These are phyloP conservation scores for Acinonyx jubatus DNA, from an alignment of 2,113 vertebrate genomes.

Conservation along the genomic window DNA sequence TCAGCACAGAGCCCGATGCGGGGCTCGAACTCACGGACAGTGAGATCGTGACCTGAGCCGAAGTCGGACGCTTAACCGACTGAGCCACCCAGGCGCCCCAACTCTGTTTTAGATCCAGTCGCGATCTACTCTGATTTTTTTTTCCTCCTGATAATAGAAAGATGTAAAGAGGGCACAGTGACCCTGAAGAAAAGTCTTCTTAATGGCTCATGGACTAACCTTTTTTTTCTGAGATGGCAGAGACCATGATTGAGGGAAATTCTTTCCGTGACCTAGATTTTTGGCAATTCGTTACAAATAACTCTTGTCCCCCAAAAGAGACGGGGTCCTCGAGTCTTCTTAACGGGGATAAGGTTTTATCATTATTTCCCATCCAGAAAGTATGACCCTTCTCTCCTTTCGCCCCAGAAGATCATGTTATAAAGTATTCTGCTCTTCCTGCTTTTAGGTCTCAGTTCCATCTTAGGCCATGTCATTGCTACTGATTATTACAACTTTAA, in stretches of 20 bases:
- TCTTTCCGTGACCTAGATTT: neutral
- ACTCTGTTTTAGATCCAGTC: neutral
- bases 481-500: neutral
- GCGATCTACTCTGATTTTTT: neutral
- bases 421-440: neutral
- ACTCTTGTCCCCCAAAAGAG: neutral
- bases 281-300: neutral
- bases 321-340: neutral
- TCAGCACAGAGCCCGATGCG: too few species aligned
- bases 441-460: neutral
- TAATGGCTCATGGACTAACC: neutral
- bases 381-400: neutral
- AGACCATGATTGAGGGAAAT: neutral
- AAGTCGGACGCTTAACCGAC: too few species aligned
- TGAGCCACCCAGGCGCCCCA: too few species aligned
- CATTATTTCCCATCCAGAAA: neutral
- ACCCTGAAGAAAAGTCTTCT: neutral
- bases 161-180: neutral
- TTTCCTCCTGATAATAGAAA: slow-evolving; percentile 10
- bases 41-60: too few species aligned
- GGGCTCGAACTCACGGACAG: too few species aligned
- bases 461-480: neutral
- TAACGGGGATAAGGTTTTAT: neutral
- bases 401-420: neutral
- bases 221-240: slow-evolving; percentile 21